Base-by-base conservation (phyloP, 2,888 invertebrate genomes). In the Cosmorhoe ocellata region DNA sequence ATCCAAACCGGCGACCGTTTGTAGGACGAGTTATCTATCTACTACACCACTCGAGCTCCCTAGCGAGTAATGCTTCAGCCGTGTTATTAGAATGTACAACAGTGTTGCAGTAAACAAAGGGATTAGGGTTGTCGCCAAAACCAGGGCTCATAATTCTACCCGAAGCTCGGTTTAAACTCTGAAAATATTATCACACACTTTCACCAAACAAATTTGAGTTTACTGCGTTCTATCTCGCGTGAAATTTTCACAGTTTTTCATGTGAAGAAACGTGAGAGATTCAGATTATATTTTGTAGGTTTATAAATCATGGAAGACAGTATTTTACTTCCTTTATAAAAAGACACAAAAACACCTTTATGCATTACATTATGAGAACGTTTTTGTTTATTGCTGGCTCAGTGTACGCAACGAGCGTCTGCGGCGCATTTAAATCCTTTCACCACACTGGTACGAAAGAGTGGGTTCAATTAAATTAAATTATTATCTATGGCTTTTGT, bases 81-180 rank as follows among this genome's bases (percentile, higher is more conserved):
- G 33, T n/a, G 27, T 33, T 47, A 38, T 34, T 34, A 43, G 45
- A 47, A 42, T 32, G 46, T 38, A 51, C 32, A 47, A 47, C 39
- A 37, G 13, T 41, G 37, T 28, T 38, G 43, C 46, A 42, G 67
- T 79, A 77, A 76, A 79, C 64, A 56, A 68, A 44, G 34, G 69
- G 71, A 75, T 79, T 74, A 74, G 61, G 70, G 65, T 59, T 75
- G 76, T 73, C 76, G 67, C 69, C 56, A 51, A 66, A 67, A 69
- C 70, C 64, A 63, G 62, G 63, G 51, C 65, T 70, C 76, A 71
- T 75, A 76, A 78, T 64, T 76, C 62, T 63, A 51, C 42, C 46
- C 48, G 43, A 43, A 55, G 60, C 67, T 63, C 50, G 61, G 59
- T 56, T 48, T 51, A 51, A 51, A 63, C 59, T 48, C 58, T 37